Conservation (phyloP, 2,113 vertebrate species). For the Anguilla japonica region DNA sequence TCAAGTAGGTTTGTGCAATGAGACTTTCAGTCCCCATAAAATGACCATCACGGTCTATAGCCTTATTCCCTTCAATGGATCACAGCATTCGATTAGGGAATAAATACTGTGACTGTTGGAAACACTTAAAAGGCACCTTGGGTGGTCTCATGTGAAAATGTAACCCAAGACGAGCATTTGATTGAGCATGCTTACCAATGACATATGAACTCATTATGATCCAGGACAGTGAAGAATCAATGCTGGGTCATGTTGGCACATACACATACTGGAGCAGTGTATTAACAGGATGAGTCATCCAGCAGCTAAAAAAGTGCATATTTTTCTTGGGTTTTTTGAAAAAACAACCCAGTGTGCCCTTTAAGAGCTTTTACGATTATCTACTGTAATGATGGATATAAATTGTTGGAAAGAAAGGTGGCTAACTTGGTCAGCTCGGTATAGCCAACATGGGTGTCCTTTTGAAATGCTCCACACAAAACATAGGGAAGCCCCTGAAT, state of each 20-base stretch:
- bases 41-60: not conserved
- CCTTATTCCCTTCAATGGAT: slow-evolving; percentile 2
- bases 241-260: not conserved
- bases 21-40: not conserved
- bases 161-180: not conserved
- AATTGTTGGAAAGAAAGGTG: slow-evolving; percentile 21
- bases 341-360: not conserved
- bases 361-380: not conserved
- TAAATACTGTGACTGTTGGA: slow-evolving; percentile 19
- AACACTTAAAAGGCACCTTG: slow-evolving; percentile 10
- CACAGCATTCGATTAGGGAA: slow-evolving; percentile 5
- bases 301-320: not conserved
- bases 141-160: not conserved
- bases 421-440: slow-evolving; percentile 35
- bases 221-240: not conserved
- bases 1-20: not conserved
- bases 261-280: not conserved
- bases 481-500: slow-evolving; percentile 22
- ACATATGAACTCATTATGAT: not conserved
- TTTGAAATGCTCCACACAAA: slow-evolving; percentile 14
- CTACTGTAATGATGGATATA: not conserved
- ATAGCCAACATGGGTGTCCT: slow-evolving; percentile 22
- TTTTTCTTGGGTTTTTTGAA: not conserved
- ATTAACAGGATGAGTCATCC: not conserved
- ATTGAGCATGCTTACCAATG: not conserved